Evolutionary conservation across 2,113 vertebrate species (phyloP).

Genomic region (Tyto alba): DNA sequence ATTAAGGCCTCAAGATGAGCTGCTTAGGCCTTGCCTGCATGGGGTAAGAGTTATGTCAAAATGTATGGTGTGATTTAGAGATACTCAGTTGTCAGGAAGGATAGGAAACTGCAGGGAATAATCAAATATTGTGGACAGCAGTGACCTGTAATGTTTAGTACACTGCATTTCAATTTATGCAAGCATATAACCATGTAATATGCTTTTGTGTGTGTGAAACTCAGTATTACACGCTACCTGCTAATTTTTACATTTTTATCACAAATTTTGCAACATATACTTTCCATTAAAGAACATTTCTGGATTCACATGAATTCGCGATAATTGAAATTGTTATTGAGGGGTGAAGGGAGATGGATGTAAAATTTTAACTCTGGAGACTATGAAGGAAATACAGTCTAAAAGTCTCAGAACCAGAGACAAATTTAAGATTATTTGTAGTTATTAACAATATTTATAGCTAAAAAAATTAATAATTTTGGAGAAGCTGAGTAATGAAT

Average conservation of each 20-base stretch:
- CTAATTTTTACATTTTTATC: neutral
- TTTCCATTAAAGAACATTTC: neutral
- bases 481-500: neutral
- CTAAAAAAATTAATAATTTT: neutral
- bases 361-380: neutral
- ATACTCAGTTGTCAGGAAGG: neutral
- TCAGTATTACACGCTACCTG: neutral
- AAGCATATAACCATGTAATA: neutral
- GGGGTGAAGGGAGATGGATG: neutral
- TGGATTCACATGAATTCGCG: neutral
- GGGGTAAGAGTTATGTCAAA: neutral
- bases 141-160: neutral
- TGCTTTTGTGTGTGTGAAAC: neutral
- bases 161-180: neutral
- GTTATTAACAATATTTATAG: neutral
- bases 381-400: neutral
- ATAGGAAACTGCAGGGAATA: neutral
- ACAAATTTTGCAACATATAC: neutral
- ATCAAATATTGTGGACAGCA: neutral
- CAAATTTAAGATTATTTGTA: neutral
- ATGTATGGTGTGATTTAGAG: neutral
- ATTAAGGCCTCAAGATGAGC: neutral
- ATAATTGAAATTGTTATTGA: neutral
- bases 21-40: neutral
- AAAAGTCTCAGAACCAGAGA: neutral